Percentiles rank a stretch among this genome's conserved stretches.
These are phyloP conservation scores for Sympetrum striolatum DNA, from an alignment of 2,888 invertebrate species.

Conservation along the genomic window DNA sequence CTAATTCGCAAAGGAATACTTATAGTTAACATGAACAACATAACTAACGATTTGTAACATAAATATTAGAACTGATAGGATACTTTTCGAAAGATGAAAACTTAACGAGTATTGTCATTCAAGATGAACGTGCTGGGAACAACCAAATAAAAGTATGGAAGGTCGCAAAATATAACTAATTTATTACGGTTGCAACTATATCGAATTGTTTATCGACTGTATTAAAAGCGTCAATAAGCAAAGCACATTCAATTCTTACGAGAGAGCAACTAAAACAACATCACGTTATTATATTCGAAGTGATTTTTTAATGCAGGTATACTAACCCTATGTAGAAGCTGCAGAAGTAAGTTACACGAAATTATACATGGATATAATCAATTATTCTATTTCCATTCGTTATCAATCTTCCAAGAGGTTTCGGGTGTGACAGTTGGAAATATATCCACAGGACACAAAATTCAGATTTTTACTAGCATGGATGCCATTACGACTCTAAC, in stretches of 20 bases:
- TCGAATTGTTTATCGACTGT: not conserved
- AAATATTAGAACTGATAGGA: not conserved
- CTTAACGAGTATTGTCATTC: not conserved
- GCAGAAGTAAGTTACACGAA: not conserved
- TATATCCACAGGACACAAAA: not conserved
- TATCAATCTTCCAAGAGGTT: not conserved
- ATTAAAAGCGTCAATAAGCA: not conserved
- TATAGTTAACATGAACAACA: too few species aligned
- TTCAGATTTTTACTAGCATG: not conserved
- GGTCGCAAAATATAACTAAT: not conserved
- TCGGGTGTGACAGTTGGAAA: not conserved
- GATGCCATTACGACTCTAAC: slow-evolving; percentile 10
- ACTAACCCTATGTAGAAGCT: not conserved
- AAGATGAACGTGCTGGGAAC: not conserved
- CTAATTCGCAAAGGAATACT: not conserved
- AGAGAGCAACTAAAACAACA: not conserved
- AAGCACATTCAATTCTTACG: not conserved
- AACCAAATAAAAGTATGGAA: not conserved
- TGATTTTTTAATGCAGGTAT: not conserved
- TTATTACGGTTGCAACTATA: not conserved
- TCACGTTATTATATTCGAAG: not conserved
- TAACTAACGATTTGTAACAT: too few species aligned
- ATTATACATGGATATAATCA: not conserved
- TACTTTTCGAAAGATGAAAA: not conserved
- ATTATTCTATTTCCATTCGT: not conserved